Evolutionary conservation across 2,113 vertebrate genomes (phyloP).

Genomic region (Axis porcinus): DNA sequence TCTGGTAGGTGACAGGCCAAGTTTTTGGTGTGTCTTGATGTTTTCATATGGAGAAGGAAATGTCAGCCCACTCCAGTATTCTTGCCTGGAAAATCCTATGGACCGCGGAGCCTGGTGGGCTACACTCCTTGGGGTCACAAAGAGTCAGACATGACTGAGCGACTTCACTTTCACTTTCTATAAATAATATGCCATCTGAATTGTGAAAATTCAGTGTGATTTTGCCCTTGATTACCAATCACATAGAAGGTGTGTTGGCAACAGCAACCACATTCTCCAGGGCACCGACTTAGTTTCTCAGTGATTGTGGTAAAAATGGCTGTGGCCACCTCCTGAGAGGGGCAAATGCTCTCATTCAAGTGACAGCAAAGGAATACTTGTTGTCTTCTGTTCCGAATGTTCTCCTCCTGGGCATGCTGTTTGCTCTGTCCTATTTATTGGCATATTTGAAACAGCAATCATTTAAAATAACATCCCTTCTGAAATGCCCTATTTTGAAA

Average conservation of each 20-base stretch:
- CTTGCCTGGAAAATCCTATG: no score
- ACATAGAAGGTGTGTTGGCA: neutral
- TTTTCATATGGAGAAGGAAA: neutral
- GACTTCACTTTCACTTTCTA: no score
- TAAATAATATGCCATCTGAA: neutral
- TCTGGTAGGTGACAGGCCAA: neutral
- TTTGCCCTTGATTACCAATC: neutral
- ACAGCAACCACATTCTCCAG: neutral
- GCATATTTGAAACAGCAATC: neutral
- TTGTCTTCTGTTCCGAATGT: neutral
- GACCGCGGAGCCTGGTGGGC: no score
- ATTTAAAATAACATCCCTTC: conserved; percentile 8
- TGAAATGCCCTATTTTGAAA: conserved; percentile 15
- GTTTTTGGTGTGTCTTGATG: neutral
- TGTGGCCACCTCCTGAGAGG: neutral
- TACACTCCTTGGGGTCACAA: no score
- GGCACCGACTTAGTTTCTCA: neutral
- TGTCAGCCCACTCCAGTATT: no score
- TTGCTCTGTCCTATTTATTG: neutral
- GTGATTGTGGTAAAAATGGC: neutral
- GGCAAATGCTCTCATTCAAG: neutral
- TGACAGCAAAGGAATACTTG: neutral
- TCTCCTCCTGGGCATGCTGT: neutral
- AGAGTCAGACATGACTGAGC: no score
- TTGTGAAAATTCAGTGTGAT: neutral